Base-by-base conservation (phyloP, 1,140 invertebrate genomes). In the Drosophila trapezifrons region DNA sequence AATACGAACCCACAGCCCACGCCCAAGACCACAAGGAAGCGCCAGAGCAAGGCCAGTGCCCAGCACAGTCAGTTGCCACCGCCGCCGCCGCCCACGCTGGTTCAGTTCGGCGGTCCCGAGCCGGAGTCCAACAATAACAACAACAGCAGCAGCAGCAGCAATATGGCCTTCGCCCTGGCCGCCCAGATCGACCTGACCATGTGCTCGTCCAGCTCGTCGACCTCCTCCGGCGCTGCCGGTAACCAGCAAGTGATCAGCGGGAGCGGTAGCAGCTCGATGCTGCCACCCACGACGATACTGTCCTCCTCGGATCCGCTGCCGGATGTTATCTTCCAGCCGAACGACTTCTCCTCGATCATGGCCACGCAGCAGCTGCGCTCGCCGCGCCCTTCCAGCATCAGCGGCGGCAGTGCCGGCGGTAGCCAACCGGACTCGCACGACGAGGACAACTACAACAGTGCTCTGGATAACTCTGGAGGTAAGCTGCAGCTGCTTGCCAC, bases 321-420 rank as follows among this genome's bases (percentile, higher is more conserved):
- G 12, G 90, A 91, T 72, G 84, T 91, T 17, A 78, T 91, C 32
- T 91, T 91, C 54, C 85, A 90, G 76, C 87, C 90, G 15, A 90
- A 91, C 49, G 90, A 91, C 49, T 91, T 91, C 46, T 91, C 90
- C 45, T 90, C 90, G 3, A 78, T 91, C 15, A 83, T 91, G 66
- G 84, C 81, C 51, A 85, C 86, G 4, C 90, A 91, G 45, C 90
- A 91, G 49, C 56, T 91, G 55, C 86, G 82, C 17, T 84, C 69
- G 8, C 59, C 70, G 8, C 62, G 78, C 13, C 51, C 67, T 13
- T 71, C 51, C n/a, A 77, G 75, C 74, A 77, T 77, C 37, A 86
- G 58, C 42, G 75, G 79, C 9, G 80, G 79, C 40, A 83, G 78
- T 54, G 70, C 38, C 22, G 73, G 79, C 4, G 80, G 80, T 49